Base-by-base conservation (phyloP, 2,888 invertebrate species). In the Orthosia gothica region DNA sequence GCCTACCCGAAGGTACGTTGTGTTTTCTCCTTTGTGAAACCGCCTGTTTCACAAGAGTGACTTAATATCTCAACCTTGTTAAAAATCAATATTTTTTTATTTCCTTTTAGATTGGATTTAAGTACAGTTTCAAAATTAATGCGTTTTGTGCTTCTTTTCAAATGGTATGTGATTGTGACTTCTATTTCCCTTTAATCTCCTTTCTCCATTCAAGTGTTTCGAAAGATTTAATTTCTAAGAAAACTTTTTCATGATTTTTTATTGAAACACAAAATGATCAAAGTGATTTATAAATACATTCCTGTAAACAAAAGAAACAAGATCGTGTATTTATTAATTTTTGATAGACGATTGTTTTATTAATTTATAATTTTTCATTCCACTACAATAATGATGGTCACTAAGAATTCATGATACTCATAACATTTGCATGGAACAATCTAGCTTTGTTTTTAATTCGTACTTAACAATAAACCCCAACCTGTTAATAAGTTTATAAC, bases 401-500 rank as follows among this genome's bases (percentile, higher is more conserved):
- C 55, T 72, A 77, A 20, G 12, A 54, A 68, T 40, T 70, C 70
- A 72, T 70, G 32, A 72, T 75, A 63, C 75, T 23, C 49, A 57
- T 76, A 79, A 15, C 55, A 83, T 84, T 80, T 75, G 84, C 55
- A 47, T 73, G 76, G 52, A 78, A 73, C 40, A 55, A 64, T 52
- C 20, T 67, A 73, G 52, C 63, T 77, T 26, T 50, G 71, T 69
- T 57, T 63, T 47, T 45, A 58, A 59, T 40, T 82, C 65, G 87
- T 86, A 87, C 87, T 86, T 87, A 86, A 83, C 77, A 49, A 32
- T n/a, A 59, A 20, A 70, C 70, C 63, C 59, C 61, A 47, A 74
- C 55, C 61, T 81, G 66, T 73, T 64, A 74, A 82, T 55, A 73
- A 76, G 76, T 89, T 89, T 91, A 84, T 89, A 91, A 85, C 86